Base-by-base conservation (phyloP, 2,113 vertebrate genomes). In the Prolemur simus region DNA sequence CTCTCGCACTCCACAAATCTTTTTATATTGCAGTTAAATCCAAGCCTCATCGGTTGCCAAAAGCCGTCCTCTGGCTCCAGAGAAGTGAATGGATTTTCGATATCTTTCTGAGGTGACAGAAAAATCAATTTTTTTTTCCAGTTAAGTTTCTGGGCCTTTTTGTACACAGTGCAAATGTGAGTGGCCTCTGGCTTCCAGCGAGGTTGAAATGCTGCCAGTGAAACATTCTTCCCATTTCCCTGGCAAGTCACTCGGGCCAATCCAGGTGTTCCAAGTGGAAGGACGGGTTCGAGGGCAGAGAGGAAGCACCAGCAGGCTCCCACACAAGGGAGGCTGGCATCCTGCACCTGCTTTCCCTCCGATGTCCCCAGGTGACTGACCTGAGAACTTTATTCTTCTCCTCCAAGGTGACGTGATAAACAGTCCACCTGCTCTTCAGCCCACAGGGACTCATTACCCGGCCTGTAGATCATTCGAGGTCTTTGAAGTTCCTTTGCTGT, bases 201-300 rank as follows among this genome's bases (percentile, higher is more conserved):
- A 39, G 37, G 42, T 12, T 3, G 17, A 64, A 37, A 14, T 2
- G 54, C 23, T 42, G 3, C 47, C 10, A 8, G 18, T 3, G 37
- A 63, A n/a, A 13, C 15, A 6, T 18, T 17, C 18, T 5, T 45
- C 68, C 18, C 52, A 3, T 12, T 14, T 58, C 37, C 45, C 32
- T 20, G 56, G n/a, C 34, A 39, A 8, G 9, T 25, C 37, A 6
- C 20, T 32, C 2, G 32, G 21, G 11, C 39, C 8, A 6, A 1
- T 1, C 37, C 39, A 15, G 47, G 13, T 11, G 4, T 2, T 1
- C 11, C 34, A 39, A 5, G n/a, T 0, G 15, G 17, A 27, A 45
- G 6, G 37, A 3, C 23, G 0, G 0, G 20, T 66, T 21, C 11
- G 25, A 45, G 42, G 2, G 18, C 11, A 2, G 1, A 3, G 1